Evolutionary conservation across 53 echinoderm and acorn worm species (phyloP), one percentile per base, ranked within the genome.

Genomic region (Henricia sp.): DNA sequence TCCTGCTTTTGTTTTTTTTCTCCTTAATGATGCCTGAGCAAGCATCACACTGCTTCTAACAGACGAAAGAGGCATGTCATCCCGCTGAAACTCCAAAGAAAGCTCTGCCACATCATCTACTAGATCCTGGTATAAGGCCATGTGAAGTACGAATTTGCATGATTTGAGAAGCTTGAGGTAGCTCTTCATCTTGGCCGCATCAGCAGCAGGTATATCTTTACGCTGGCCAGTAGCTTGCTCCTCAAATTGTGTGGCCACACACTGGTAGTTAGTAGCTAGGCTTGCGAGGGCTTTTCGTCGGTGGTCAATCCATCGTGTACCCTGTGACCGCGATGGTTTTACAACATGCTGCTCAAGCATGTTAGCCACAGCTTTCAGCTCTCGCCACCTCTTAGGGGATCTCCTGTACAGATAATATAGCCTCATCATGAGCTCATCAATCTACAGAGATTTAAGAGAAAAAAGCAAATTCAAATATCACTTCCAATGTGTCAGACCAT

Each of bases 301-400:
- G 42, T 84, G 84, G 46, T 84, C 84, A 43, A 89, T 89, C 89
- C 89, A 89, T 13, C 77, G 25, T 26, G 89, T 89, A 14, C 89
- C 89, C 74, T 84, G 84, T 51, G 84, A 52, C 27, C 89, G 16
- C 11, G 76, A 73, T 84, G 89, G 89, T 37, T 84, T 89, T 5
- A 89, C 50, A 27, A 84, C 74, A 21, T 89, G 65, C 56, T 74
- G 27, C n/a, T 68, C 54, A 14, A 89, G 75, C 2, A 84, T 41
- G 23, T 37, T 77, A n/a, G 84, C 76, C 26, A 84, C 68, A 71
- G 68, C 70, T 54, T 89, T 76, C 8, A 89, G 58, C 41, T 89
- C 84, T 12, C 76, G 48, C 74, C 89, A 89, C 64, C 68, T 68
- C 34, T 84, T 89, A 24, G 89, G 59, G n/a, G 89, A 89, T 32